These are phyloP conservation scores for Bursaphelenchus okinawaensis DNA, from an alignment of 2,888 invertebrate genomes.

Conservation along the genomic window DNA sequence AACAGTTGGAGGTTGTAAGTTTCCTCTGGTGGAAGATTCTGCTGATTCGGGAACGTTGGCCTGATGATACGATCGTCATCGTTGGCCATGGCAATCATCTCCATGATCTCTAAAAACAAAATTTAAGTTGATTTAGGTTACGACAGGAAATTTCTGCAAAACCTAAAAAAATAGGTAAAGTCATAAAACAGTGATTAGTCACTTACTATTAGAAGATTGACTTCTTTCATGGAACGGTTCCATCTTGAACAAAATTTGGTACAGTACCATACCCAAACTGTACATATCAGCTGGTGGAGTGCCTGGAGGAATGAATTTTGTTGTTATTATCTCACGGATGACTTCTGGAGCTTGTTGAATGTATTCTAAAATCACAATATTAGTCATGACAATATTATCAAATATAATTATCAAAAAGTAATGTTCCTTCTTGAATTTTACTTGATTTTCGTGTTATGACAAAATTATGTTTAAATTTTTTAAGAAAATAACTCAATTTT, in stretches of 20 bases:
- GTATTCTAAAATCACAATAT: slow-evolving; percentile 40
- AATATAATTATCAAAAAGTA: too few relatives aligned
- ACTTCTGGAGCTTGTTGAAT: slow-evolving; percentile 56
- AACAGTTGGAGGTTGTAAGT: slow-evolving; percentile 50
- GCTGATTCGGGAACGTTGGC: slow-evolving; percentile 47
- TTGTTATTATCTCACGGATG: slow-evolving; percentile 48
- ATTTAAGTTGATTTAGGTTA: background rate
- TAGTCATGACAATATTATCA: too few relatives aligned
- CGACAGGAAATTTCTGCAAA: too few relatives aligned
- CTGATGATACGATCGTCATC: slow-evolving; percentile 53
- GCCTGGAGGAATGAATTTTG: slow-evolving; percentile 43
- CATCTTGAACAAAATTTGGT: slow-evolving; percentile 52
- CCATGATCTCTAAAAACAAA: slow-evolving; percentile 44
- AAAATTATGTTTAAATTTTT: too few relatives aligned
- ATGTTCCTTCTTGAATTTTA: too few relatives aligned
- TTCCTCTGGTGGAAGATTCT: slow-evolving; percentile 30
- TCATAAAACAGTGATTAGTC: too few relatives aligned
- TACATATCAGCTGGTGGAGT: slow-evolving; percentile 49
- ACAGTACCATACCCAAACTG: slow-evolving; percentile 35
- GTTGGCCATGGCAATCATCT: slow-evolving; percentile 52
- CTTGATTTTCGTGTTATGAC: too few relatives aligned
- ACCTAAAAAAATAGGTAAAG: too few relatives aligned
- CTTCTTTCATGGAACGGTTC: slow-evolving; percentile 53
- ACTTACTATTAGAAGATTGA: slow-evolving; percentile 39
- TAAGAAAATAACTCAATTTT: too few relatives aligned